A percentile compares a stretch with the other conserved stretches of the same genome.
Evolutionary conservation across 2,113 vertebrate genomes (phyloP).

Genomic region (Pollimyrus isidori): DNA sequence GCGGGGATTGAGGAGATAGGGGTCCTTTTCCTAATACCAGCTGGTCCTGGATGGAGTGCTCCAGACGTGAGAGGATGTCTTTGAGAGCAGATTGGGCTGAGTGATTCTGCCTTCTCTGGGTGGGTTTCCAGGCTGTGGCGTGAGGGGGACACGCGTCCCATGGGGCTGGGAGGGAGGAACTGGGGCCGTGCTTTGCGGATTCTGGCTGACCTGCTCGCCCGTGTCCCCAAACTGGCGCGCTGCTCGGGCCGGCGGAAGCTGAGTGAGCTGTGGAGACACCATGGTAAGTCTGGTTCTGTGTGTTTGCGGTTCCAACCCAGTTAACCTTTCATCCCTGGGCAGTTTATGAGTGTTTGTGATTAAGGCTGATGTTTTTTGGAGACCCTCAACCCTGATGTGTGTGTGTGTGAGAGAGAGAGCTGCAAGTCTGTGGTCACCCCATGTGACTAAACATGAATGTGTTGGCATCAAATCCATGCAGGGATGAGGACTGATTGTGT

Average conservation of each 20-base stretch:
- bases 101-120: neutral
- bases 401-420: neutral
- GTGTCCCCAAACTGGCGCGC: slow-evolving; percentile 48
- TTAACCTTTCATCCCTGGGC: neutral
- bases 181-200: slow-evolving; percentile 47
- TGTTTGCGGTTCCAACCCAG: neutral
- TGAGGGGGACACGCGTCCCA: slow-evolving; percentile 16
- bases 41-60: slow-evolving; percentile 14
- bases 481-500: neutral
- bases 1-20: slow-evolving; percentile 2
- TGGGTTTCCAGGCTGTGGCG: neutral
- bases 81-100: neutral
- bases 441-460: neutral
- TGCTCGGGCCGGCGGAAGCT: slow-evolving; percentile 49
- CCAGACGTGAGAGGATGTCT: slow-evolving; percentile 8
- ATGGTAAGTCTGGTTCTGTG: slow-evolving; percentile 47
- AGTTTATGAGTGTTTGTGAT: neutral
- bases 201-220: slow-evolving; percentile 47
- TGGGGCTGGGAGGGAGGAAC: slow-evolving; percentile 49
- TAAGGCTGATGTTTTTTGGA: neutral
- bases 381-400: neutral
- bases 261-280: slow-evolving; percentile 47
- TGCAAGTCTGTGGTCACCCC: neutral
- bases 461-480: neutral
- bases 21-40: neutral